These are phyloP conservation scores for Irena cyanogastra DNA, from an alignment of 2,113 vertebrate species.

Conservation along the genomic window DNA sequence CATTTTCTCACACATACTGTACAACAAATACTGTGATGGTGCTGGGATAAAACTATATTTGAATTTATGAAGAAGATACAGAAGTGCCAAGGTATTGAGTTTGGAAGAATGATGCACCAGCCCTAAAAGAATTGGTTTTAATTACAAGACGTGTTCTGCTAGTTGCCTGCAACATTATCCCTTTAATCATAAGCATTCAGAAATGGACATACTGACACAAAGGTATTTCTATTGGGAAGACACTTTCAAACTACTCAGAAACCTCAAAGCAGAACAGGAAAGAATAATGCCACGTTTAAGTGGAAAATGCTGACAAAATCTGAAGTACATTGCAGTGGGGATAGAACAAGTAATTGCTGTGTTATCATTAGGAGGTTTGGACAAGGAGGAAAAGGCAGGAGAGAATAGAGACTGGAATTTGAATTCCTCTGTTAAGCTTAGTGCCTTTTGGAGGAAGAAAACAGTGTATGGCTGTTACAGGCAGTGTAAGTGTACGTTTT, in stretches of 20 bases:
- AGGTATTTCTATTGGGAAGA: background rate
- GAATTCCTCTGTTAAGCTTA: background rate
- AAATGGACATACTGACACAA: background rate
- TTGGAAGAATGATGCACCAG: background rate
- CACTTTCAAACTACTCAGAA: background rate
- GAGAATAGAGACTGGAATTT: background rate
- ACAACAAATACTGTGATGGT: background rate
- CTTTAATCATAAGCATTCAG: background rate
- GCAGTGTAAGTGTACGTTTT: background rate
- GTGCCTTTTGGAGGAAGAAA: background rate
- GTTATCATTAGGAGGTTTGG: background rate
- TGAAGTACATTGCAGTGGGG: background rate
- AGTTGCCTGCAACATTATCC: background rate
- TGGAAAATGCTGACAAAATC: background rate
- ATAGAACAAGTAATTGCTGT: background rate
- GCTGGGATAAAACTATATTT: background rate
- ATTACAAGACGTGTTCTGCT: background rate
- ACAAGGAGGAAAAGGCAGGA: background rate
- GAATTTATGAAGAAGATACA: background rate
- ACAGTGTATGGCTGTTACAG: background rate
- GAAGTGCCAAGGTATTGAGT: background rate
- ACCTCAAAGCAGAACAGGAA: background rate
- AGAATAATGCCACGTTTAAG: background rate
- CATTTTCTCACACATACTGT: background rate
- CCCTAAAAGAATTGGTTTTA: background rate